Evolutionary conservation across 1,140 invertebrate species (phyloP).

Genomic region (Dendroctonus ponderosae): DNA sequence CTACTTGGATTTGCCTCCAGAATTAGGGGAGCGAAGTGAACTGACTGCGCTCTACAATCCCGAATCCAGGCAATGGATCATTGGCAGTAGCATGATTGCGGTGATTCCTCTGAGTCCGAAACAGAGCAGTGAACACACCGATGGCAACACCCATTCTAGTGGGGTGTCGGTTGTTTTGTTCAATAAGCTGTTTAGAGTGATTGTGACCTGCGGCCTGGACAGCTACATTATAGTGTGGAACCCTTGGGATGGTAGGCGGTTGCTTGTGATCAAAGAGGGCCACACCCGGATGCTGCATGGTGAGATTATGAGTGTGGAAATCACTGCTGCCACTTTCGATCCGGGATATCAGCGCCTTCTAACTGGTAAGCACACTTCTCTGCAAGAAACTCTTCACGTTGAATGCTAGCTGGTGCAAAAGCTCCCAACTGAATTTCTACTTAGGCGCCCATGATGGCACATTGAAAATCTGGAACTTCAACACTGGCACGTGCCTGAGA

Average conservation of each 20-base stretch:
- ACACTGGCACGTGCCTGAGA: conserved; percentile 66
- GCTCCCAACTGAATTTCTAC: conserved; percentile 55
- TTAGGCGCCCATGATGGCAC: conserved; percentile 54
- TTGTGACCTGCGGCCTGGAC: conserved; percentile 65
- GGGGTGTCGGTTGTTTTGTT: conserved; percentile 65
- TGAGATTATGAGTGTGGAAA: conserved; percentile 64
- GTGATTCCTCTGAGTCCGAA: conserved; percentile 60
- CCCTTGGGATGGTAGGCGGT: conserved; percentile 61
- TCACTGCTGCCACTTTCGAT: conserved; percentile 75
- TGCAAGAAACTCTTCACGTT: conserved; percentile 1
- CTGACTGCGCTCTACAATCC: conserved; percentile 63
- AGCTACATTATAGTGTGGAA: conserved; percentile 74
- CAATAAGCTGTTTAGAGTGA: conserved; percentile 64
- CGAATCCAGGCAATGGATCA: conserved; percentile 61
- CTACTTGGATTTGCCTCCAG: conserved; percentile 59
- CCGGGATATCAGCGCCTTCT: conserved; percentile 65
- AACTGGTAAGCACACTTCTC: conserved; percentile 12
- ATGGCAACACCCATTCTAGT: conserved; percentile 66
- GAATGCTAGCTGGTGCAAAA: too few relatives aligned
- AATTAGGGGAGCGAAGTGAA: conserved; percentile 58
- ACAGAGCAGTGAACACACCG: conserved; percentile 61
- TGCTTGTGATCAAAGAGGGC: conserved; percentile 62
- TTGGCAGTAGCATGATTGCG: conserved; percentile 61
- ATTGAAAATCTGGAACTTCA: conserved; percentile 76
- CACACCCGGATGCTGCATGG: conserved; percentile 62